These are phyloP conservation scores for Ecliptopera silaceata DNA, from an alignment of 2,888 invertebrate species.

Conservation along the genomic window DNA sequence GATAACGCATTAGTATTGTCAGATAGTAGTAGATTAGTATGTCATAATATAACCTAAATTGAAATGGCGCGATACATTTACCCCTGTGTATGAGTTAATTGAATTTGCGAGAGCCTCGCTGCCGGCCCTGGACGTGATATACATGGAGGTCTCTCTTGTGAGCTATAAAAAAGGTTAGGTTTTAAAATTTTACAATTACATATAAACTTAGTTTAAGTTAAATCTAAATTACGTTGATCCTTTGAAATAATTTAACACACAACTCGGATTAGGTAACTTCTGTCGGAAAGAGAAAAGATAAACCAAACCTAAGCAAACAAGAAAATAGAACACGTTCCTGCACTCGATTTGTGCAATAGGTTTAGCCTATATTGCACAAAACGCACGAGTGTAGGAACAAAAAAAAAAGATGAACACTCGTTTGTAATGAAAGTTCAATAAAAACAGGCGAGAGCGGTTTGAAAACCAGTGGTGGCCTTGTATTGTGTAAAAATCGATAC, in stretches of 20 bases:
- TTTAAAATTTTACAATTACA: background rate
- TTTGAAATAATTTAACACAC: too few relatives aligned
- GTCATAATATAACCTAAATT: conserved; percentile 49
- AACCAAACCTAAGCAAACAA: background rate
- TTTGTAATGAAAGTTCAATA: conserved; percentile 31
- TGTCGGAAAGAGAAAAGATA: background rate
- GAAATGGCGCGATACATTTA: conserved; percentile 47
- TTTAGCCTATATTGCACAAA: too few relatives aligned
- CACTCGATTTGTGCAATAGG: too few relatives aligned
- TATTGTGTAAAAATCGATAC: conserved; percentile 35
- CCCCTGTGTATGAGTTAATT: conserved; percentile 50
- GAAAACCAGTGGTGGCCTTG: conserved; percentile 29
- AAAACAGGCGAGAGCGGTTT: conserved; percentile 32
- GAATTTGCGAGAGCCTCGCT: conserved; percentile 56
- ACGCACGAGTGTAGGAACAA: conserved; percentile 17
- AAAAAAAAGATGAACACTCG: conserved; percentile 29
- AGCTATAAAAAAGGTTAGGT: conserved; percentile 4
- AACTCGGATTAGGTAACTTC: too few relatives aligned
- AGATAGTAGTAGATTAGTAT: too few relatives aligned
- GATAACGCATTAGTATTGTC: background rate
- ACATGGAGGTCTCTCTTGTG: conserved; percentile 18
- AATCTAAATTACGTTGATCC: background rate
- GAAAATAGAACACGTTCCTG: too few relatives aligned
- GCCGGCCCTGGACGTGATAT: conserved; percentile 45
- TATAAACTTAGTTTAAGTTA: background rate